Percentiles rank a stretch among this genome's conserved stretches.
phyloP scores from a whole-genome alignment of 1,140 invertebrate genomes.

The Aporrectodea caliginosa region DNA sequence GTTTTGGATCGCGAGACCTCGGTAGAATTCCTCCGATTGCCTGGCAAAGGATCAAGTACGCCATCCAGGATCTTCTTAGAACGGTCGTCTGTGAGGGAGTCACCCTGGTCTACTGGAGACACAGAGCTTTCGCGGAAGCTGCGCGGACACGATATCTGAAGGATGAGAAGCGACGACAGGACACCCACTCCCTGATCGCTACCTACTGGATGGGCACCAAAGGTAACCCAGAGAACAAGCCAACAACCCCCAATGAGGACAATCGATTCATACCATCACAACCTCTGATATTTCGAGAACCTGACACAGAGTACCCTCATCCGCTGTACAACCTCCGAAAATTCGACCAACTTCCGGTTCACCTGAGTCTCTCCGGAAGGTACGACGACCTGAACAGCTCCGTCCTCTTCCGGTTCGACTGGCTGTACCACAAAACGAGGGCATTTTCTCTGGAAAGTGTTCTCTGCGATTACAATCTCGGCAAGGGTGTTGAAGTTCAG shows the following conservation, averaged over 20 bases:
- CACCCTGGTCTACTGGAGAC: conserved; percentile 18
- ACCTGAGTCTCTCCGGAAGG: conserved; percentile 77
- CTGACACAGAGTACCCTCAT: conserved; percentile 71
- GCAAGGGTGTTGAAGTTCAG: conserved; percentile 72
- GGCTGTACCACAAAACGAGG: conserved; percentile 91
- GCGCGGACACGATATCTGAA: conserved; percentile 1
- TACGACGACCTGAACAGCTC: conserved; percentile 89
- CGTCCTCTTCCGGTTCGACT: conserved; percentile 95
- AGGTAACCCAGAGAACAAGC: too few relatives aligned
- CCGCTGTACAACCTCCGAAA: conserved; percentile 62
- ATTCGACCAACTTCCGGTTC: conserved; percentile 79
- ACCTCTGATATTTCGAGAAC: conserved; percentile 74
- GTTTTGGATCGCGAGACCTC: conserved; percentile 60
- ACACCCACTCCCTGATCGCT: conserved; percentile 62
- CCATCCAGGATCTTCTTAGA: conserved; percentile 11
- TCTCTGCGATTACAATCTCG: conserved; percentile 90
- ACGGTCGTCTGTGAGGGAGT: conserved; percentile 15
- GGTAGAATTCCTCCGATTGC: conserved; percentile 14
- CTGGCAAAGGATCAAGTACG: conserved; percentile 20
- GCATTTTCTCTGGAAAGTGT: conserved; percentile 89
- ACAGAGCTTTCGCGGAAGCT: conserved; percentile 9
- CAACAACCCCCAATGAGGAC: conserved; percentile 68
- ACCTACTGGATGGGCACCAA: conserved; percentile 95
- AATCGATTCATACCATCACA: conserved; percentile 94
- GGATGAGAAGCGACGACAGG: conserved; percentile 58